Base-by-base conservation (phyloP, 2,888 invertebrate species). In the Prenolepis imparis region DNA sequence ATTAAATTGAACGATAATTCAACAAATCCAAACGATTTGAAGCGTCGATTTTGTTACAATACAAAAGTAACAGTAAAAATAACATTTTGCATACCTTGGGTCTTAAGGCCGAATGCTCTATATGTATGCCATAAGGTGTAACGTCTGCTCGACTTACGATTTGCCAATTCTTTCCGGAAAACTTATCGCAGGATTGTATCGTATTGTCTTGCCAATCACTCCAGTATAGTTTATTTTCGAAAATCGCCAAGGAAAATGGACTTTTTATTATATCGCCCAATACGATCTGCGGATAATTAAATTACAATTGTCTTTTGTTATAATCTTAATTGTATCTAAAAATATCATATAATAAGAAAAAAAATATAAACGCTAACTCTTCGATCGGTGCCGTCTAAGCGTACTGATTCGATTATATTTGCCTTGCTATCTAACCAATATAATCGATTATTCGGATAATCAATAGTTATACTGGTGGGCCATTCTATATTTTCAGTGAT, bases 181-280 rank as follows among this genome's bases (percentile, higher is more conserved):
- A 96, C 93, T 99, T 99, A 93, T 98, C 96, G 73, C 97, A 97
- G 0, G 96, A 96, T 89, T 97, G 96, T 12, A 98, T 96, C 44
- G 97, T 96, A 91, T 96, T 96, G 0, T 96, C 95, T 12, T n/a
- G 48, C 98, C 98, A 98, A 93, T 99, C 98, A 63, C 98, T 98
- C 98, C 98, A 99, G 95, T 97, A 99, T 0, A 99, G 94, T 1
- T 96, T 96, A 94, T 98, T 97, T 95, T 98, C 98, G 93, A 98
- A 99, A 0, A 99, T 96, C 0, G 97, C 96, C 86, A 99, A 95
- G 0, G 98, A 96, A 94, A 97, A 98, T 0, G 99, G 98, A 94
- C 98, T 97, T 88, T 97, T 96, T 21, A 97, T 96, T 0, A 96
- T 95, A n/a, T 96, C 96, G 90, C 96, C 94, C 1, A 96, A 93